phyloP scores from a whole-genome alignment of 2,797 vertebrate species.

The Poeciliopsis gracilis region DNA sequence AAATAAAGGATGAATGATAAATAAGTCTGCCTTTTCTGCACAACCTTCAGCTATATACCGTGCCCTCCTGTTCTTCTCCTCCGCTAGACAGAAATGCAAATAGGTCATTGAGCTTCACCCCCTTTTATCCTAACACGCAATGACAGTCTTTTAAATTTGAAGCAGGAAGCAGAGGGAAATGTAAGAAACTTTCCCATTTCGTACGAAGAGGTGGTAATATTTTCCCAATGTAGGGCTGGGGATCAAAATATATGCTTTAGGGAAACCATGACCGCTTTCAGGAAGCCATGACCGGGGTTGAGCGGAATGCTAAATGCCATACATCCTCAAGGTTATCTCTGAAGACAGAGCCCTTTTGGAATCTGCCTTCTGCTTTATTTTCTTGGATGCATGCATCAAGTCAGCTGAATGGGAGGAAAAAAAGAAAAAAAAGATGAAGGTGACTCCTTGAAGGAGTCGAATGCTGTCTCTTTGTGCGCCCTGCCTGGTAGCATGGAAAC shows the following conservation, averaged over 20 bases:
- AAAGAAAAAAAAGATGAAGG: slow-evolving; percentile 72
- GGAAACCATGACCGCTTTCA: slow-evolving; percentile 73
- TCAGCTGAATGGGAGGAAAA: slow-evolving; percentile 48
- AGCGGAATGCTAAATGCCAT: slow-evolving; percentile 82
- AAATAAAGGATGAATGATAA: slow-evolving; percentile 80
- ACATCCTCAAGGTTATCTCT: slow-evolving; percentile 85
- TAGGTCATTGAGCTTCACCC: slow-evolving; percentile 78
- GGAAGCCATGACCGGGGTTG: slow-evolving; percentile 76
- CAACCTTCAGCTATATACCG: slow-evolving; percentile 47
- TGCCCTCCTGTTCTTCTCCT: slow-evolving; percentile 50
- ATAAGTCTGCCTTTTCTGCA: slow-evolving; percentile 65
- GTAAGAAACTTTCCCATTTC: slow-evolving; percentile 68
- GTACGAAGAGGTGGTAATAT: slow-evolving; percentile 78
- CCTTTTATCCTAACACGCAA: slow-evolving; percentile 75
- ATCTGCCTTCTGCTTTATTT: slow-evolving; percentile 78
- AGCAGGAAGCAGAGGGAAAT: slow-evolving; percentile 47
- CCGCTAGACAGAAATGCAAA: slow-evolving; percentile 79
- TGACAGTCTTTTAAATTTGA: slow-evolving; percentile 80
- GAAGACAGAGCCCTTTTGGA: slow-evolving; percentile 80
- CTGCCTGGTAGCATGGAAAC: slow-evolving; percentile 57
- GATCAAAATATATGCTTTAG: slow-evolving; percentile 80
- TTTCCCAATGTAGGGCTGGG: slow-evolving; percentile 56
- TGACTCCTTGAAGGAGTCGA: slow-evolving; percentile 77
- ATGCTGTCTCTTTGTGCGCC: slow-evolving; percentile 53
- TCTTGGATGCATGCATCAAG: slow-evolving; percentile 81